These are phyloP conservation scores for Tridacna gigas DNA, from an alignment of 2,888 invertebrate species.

Conservation along the genomic window DNA sequence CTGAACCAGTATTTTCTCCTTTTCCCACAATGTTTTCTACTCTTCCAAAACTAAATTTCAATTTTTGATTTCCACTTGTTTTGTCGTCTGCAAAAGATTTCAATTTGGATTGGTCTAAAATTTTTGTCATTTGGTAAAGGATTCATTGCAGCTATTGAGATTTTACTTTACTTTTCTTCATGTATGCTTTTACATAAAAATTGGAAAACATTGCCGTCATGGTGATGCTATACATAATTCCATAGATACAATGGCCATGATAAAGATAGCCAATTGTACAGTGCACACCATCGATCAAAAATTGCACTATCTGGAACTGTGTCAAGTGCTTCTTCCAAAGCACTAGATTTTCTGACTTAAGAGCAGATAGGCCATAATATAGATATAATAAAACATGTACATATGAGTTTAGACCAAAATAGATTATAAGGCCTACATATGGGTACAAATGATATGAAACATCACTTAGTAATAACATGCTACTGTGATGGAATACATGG, in stretches of 20 bases:
- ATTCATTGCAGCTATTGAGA: neutral
- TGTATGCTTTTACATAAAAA: slow-evolving; percentile 81
- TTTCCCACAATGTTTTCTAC: no score
- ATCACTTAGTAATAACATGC: slow-evolving; percentile 83
- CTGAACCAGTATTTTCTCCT: no score
- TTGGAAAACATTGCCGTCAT: slow-evolving; percentile 82
- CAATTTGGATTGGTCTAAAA: no score
- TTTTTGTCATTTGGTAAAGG: neutral
- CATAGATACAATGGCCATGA: slow-evolving; percentile 83
- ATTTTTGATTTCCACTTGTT: no score
- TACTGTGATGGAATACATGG: slow-evolving; percentile 83
- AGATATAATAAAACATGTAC: slow-evolving; percentile 82
- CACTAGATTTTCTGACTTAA: slow-evolving; percentile 73
- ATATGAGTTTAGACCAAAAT: slow-evolving; percentile 80
- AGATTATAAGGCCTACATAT: slow-evolving; percentile 81
- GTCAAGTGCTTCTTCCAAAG: slow-evolving; percentile 82
- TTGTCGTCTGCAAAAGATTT: no score
- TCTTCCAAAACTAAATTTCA: no score
- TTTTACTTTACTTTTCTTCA: slow-evolving; percentile 42
- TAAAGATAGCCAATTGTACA: slow-evolving; percentile 78
- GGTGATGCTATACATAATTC: slow-evolving; percentile 80
- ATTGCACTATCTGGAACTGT: slow-evolving; percentile 82
- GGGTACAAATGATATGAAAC: slow-evolving; percentile 73
- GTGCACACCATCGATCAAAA: slow-evolving; percentile 77
- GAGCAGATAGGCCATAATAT: slow-evolving; percentile 81